Evolutionary conservation across 2,888 invertebrate species (phyloP), one percentile per base, ranked within the genome.

Genomic region (Colostygia pectinataria): DNA sequence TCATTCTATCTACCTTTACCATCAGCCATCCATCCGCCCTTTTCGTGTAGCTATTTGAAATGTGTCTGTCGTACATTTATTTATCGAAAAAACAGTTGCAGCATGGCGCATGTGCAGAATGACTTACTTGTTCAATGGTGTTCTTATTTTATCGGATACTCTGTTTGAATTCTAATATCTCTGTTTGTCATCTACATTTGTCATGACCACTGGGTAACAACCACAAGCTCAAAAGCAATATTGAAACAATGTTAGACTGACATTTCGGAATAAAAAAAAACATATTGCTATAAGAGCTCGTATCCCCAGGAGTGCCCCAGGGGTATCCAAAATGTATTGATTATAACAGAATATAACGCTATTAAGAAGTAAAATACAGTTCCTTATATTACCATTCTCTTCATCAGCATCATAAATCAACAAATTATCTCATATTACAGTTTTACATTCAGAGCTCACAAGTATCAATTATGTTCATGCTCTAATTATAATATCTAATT

Each of bases 391-490:
- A 40, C 7, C 39, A 43, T 25, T 29, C 13, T 14, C 48, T 38
- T 34, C 50, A 60, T 51, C 36, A 47, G 32, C 43, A 55, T 53
- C 53, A 55, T 57, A 55, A 43, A 58, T 42, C 53, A 52, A 52
- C 24, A 55, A 52, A 60, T 61, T 61, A 70, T 73, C 68, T 64
- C 37, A 51, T 18, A 28, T 62, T 60, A 69, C 65, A 69, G 68
- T 69, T 68, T 63, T 59, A 57, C 66, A 71, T 73, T 58, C 64
- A 59, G 66, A 61, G 54, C 63, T 53, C 48, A 49, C 47, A 61
- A 48, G 54, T 66, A 69, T 69, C 63, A 68, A 76, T 76, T 76
- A 75, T 73, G 52, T 75, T 72, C 68, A 71, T 71, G 79, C 74
- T 77, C 80, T 79, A 74, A 72, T 78, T 77, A 63, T 57, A 60